Base-by-base conservation (phyloP, 2,113 vertebrate species). In the Sus scrofa region DNA sequence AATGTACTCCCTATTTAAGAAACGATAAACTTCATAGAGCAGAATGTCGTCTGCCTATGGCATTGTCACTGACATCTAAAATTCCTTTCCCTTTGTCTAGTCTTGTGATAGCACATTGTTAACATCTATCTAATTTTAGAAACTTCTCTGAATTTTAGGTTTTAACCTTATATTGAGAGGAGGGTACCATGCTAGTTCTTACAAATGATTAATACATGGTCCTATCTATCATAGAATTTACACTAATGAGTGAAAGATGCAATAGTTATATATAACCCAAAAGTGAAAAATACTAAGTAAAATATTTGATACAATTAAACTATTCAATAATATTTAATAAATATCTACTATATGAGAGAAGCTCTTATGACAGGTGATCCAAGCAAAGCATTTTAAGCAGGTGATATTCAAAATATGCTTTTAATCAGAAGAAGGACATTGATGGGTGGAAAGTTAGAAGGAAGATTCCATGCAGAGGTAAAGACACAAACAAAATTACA, bases 241-340 rank as follows among this genome's bases (percentile, higher is more conserved):
- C 10, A 39, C 34, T 85, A 75, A 74, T 75, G 15, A 10, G 16
- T 58, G 7, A 62, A 90, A 87, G 27, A 78, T 16, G 63, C 1
- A 74, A 6, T n/a, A 68, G 1, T 58, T 87, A 62, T 34, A 32
- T 44, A 84, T 37, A 32, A 77, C 13, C 16, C n/a, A 30, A 82
- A 89, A 77, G 94, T 95, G 74, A 78, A 18, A 96, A 83, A 8
- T 56, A 90, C 18, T 68, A 91, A 63, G n/a, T 62, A 75, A 34
- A 27, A 95, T 44, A 12, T 20, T 34, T 86, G 18, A 11, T 30
- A 54, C 54, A 39, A 95, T 73, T 56, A 67, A 19, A 63, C 78
- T 71, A 62, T 56, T 62, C 7, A 83, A 65, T 19, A 95, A 63
- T 62, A 60, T 44, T 89, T 94, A 86, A 86, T 89, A 34, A 82